Evolutionary conservation across 1,140 invertebrate genomes (phyloP).

Genomic region (Dreissena rostriformis): DNA sequence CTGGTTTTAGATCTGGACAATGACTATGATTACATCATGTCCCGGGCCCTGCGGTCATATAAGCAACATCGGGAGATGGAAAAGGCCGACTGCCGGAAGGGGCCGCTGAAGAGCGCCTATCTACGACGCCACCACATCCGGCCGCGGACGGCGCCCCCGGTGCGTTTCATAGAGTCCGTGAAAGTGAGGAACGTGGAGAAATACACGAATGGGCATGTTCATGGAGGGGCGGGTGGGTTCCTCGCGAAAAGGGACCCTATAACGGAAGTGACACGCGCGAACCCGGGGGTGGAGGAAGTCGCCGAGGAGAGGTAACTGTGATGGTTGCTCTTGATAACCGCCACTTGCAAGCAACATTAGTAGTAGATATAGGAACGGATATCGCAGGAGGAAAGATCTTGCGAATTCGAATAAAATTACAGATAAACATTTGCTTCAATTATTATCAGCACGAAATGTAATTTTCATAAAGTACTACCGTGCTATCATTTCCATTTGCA

Average conservation of each 20-base stretch:
- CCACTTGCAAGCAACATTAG: too few relatives aligned
- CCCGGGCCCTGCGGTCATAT: slow-evolving; percentile 67
- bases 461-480: too few relatives aligned
- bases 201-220: not conserved
- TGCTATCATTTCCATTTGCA: too few relatives aligned
- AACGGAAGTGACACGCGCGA: slow-evolving; percentile 42
- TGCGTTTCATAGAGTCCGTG: slow-evolving; percentile 35
- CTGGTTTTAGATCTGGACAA: slow-evolving; percentile 68
- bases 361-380: too few relatives aligned
- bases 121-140: slow-evolving; percentile 38
- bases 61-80: slow-evolving; percentile 62
- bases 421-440: too few relatives aligned
- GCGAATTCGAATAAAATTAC: too few relatives aligned
- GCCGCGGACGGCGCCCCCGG: slow-evolving; percentile 42
- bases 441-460: too few relatives aligned
- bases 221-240: not conserved
- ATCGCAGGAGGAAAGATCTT: too few relatives aligned
- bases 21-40: slow-evolving; percentile 73
- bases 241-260: slow-evolving; percentile 34
- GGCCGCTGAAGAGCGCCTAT: slow-evolving; percentile 58
- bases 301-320: too few relatives aligned
- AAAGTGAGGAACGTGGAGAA: slow-evolving; percentile 24
- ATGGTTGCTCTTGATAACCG: too few relatives aligned
- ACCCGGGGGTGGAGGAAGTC: not conserved
- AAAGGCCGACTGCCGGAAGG: slow-evolving; percentile 58